Base-by-base conservation (phyloP, 2,888 invertebrate species). In the Stenchaetothrips biformis region DNA sequence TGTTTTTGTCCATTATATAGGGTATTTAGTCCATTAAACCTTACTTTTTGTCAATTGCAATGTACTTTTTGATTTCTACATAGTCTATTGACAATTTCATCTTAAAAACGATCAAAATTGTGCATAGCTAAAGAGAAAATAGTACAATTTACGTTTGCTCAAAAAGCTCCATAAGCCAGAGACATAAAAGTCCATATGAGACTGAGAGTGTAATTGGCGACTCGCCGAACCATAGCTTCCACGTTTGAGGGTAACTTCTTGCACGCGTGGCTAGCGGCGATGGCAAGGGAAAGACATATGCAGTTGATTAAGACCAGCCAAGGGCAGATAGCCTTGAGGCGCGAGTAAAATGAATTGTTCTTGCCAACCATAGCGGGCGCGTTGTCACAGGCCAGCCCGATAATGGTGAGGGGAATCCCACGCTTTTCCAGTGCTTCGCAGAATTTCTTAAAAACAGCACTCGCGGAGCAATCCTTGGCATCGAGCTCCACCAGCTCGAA, bases 301-400 rank as follows among this genome's bases (percentile, higher is more conserved):
- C 81, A 83, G 21, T 81, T 80, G 25, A 81, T 47, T 11, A 80
- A 80, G 37, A 82, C 25, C 11, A 82, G n/a, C 27, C 49, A 49
- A 9, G 49, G 49, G 49, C 49, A 49, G 13, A 49, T 49, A 9
- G 7, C 49, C 13, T 49, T 49, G 8, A 49, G 49, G 13, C 13
- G 53, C 11, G 81, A 81, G 74, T 80, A 79, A 25, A 83, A 83
- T 18, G 83, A 83, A 9, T 47, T 78, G 48, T 79, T 13, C 13
- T 81, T 79, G 47, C 83, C 82, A 47, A 81, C 81, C 82, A 83
- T 83, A 16, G 82, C 82, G 1, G 81, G 80, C 37, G 83, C 83
- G 74, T 82, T 82, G 77, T 82, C 82, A 77, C 81, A 82, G 25
- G 82, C 80, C 37, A 82, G 49, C 21, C 80, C 83, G 0, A 82